These are phyloP conservation scores for Apteryx owenii DNA, from an alignment of 2,113 vertebrate genomes.

Conservation along the genomic window DNA sequence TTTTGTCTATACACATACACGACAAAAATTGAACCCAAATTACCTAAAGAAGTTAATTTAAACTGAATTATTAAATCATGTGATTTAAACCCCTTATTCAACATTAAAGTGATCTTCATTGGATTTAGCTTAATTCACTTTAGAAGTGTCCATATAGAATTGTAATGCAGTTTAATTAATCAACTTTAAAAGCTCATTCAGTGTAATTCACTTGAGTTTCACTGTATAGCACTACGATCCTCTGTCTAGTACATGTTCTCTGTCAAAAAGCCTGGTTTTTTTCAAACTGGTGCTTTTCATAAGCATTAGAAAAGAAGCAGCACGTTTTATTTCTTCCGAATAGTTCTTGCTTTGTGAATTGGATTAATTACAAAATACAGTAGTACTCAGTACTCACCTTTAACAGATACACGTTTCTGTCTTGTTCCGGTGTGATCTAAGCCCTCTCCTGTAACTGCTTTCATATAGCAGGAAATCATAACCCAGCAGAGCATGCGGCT, in stretches of 20 bases:
- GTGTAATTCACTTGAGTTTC: background rate
- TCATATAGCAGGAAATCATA: background rate
- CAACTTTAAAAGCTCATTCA: background rate
- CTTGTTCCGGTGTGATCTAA: rapidly evolving
- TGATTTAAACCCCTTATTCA: background rate
- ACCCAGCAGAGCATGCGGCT: background rate
- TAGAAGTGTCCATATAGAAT: background rate
- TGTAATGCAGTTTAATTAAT: background rate
- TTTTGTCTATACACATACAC: background rate
- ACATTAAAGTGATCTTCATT: background rate
- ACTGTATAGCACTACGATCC: background rate
- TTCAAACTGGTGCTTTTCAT: background rate
- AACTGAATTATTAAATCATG: background rate
- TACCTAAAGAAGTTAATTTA: background rate
- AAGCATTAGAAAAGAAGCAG: background rate
- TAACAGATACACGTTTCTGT: background rate
- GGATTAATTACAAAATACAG: rapidly evolving
- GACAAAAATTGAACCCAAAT: background rate
- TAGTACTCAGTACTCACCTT: background rate
- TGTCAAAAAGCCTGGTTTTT: background rate
- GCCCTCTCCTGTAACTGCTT: background rate
- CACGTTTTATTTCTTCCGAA: background rate
- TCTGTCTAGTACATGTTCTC: background rate
- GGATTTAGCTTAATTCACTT: background rate
- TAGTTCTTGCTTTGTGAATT: rapidly evolving